Base-by-base conservation (phyloP, 2,888 invertebrate species). In the Gasteruption jaculator region DNA sequence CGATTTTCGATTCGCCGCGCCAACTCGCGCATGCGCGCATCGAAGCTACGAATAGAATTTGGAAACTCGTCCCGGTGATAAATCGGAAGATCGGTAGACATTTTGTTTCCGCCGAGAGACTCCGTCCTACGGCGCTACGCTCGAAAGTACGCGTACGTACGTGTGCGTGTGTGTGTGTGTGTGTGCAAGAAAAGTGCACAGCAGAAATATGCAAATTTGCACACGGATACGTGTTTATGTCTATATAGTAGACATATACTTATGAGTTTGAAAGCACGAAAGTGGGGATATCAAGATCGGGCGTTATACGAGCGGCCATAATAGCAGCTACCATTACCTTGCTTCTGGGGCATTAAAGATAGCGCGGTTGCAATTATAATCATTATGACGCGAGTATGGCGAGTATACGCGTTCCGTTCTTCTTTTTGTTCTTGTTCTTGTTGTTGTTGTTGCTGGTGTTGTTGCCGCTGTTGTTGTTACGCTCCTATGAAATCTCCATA, bases 281-380 rank as follows among this genome's bases (percentile, higher is more conserved):
- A 38, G 59, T 49, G 57, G 60, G 61, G 61, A 63, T 67, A 68
- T 67, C 68, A 63, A 64, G 68, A 69, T 69, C 58, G 49, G 53
- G 57, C 48, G 54, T 61, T 65, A 60, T 63, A 63, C 57, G 60
- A 60, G 65, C 63, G 61, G 65, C 60, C 65, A 59, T 67, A 65
- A 65, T 60, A 60, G 54, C 50, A 44, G 45, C 52, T 50, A 58
- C 60, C 57, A 64, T 63, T 61, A 58, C 55, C 50, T 43, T 15
- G 52, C 57, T 61, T 59, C 54, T 56, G 57, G 54, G 53, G 60
- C 59, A 66, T 65, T 66, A 62, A 65, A 67, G 65, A 65, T 64
- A 65, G 59, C 58, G 56, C 44, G 50, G 50, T 16, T 38, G 59
- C 59, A 63, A 65, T 66, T 65, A 67, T 62, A 58, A 60, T 63